phyloP scores from a whole-genome alignment of 2,797 vertebrate genomes.

The Cyclura pinguis region DNA sequence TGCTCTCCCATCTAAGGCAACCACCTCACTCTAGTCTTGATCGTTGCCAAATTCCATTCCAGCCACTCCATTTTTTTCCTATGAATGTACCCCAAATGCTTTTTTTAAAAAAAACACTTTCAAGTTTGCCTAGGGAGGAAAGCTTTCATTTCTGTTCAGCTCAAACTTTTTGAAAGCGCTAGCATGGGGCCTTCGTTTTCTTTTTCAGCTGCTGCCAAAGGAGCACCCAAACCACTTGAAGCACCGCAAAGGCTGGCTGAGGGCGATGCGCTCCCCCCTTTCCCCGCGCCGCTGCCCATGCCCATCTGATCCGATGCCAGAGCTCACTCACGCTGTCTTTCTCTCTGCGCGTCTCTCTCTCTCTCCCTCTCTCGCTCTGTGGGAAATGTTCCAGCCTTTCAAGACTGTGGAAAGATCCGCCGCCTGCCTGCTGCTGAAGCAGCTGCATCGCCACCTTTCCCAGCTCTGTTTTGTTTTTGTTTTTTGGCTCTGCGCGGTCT shows the following conservation, averaged over 20 bases:
- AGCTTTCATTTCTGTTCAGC: neutral
- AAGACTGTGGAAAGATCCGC: slow-evolving; percentile 28
- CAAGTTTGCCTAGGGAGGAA: neutral
- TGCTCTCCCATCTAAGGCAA: neutral
- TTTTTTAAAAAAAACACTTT: no score
- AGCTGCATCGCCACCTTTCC: slow-evolving; percentile 32
- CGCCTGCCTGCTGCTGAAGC: neutral
- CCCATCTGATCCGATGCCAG: slow-evolving; percentile 35
- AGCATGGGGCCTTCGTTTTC: no score
- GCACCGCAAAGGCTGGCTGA: no score
- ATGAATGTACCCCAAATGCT: no score
- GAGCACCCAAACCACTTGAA: no score
- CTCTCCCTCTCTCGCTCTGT: slow-evolving; percentile 35
- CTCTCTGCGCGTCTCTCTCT: no score
- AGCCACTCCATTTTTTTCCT: neutral
- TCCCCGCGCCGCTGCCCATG: neutral
- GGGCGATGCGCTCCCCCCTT: neutral
- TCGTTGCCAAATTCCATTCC: neutral
- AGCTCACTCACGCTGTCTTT: slow-evolving; percentile 7
- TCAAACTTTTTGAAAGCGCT: neutral
- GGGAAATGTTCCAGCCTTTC: slow-evolving; percentile 63
- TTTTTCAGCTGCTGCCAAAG: no score
- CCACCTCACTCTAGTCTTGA: neutral
- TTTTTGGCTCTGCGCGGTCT: neutral
- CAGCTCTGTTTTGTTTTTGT: neutral